Percentiles rank a stretch among this genome's conserved stretches.
These are phyloP conservation scores for Alectura lathami DNA, from an alignment of 2,113 vertebrate genomes.

Conservation along the genomic window DNA sequence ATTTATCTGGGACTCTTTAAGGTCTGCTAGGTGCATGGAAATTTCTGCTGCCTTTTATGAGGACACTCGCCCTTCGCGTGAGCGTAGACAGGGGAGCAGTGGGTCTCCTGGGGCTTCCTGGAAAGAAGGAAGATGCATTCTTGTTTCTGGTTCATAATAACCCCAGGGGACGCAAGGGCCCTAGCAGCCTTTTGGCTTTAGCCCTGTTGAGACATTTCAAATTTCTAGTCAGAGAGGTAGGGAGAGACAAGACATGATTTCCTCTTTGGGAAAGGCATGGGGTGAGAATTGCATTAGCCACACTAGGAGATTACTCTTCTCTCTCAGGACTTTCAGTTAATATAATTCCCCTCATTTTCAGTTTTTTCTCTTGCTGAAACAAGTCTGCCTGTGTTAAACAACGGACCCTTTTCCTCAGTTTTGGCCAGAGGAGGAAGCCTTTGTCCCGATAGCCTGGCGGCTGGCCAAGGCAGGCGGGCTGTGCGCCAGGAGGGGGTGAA, in stretches of 20 bases:
- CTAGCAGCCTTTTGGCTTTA: neutral
- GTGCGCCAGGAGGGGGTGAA: constrained; percentile 53
- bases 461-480: constrained; percentile 27
- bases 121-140: neutral
- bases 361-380: constrained; percentile 46
- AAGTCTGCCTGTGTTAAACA: constrained; percentile 66
- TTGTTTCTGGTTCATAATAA: neutral
- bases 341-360: constrained; percentile 34
- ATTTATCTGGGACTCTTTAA: neutral
- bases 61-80: rapidly evolving
- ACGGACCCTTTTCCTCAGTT: constrained; percentile 17
- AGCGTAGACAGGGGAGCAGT: neutral
- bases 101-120: neutral
- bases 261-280: neutral
- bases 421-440: constrained; percentile 61
- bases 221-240: neutral
- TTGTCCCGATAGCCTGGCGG: constrained; percentile 46
- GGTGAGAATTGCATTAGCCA: constrained; percentile 44
- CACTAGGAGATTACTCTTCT: constrained; percentile 13
- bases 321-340: constrained; percentile 41
- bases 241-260: neutral
- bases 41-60: neutral
- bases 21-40: neutral
- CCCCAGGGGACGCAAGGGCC: rapidly evolving
- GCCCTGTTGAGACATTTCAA: neutral